These are phyloP conservation scores for Epizoanthus rinbou DNA, from an alignment of 92 coral and sea anemone species.

Conservation along the genomic window DNA sequence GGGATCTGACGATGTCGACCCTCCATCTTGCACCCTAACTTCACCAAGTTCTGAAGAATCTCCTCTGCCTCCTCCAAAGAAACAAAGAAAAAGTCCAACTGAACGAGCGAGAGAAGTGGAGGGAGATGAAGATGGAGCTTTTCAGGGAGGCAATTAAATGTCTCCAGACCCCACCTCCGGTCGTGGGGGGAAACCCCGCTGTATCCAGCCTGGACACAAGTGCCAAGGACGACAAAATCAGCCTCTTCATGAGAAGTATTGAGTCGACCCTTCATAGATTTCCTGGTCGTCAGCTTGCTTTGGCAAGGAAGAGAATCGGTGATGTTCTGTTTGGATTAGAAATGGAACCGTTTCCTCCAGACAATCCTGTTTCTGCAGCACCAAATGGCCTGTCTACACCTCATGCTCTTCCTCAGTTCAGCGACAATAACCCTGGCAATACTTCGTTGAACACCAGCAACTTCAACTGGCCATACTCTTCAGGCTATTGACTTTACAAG, in stretches of 20 bases:
- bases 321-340: constrained; percentile 52
- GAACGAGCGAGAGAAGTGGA: constrained; percentile 47
- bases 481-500: too few species aligned
- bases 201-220: background rate
- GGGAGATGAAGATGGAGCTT: constrained; percentile 38
- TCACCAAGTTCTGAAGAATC: background rate
- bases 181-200: constrained; percentile 25
- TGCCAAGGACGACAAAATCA: constrained; percentile 10
- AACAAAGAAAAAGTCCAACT: background rate
- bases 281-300: constrained; percentile 42
- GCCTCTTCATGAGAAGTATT: constrained; percentile 23
- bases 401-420: constrained; percentile 12
- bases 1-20: constrained; percentile 33
- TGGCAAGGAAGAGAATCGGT: constrained; percentile 52
- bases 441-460: too few species aligned
- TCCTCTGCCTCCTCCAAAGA: constrained; percentile 5
- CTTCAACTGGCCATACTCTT: too few species aligned
- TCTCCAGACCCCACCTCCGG: constrained; percentile 44
- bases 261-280: constrained; percentile 53
- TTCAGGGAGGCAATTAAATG: constrained; percentile 47
- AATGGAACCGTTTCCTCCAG: constrained; percentile 44
- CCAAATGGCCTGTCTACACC: constrained; percentile 8
- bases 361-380: background rate
- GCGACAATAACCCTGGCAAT: too few species aligned
- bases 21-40: constrained; percentile 10